phyloP scores from a whole-genome alignment of 2,888 invertebrate genomes.

The Emesis castigata region DNA sequence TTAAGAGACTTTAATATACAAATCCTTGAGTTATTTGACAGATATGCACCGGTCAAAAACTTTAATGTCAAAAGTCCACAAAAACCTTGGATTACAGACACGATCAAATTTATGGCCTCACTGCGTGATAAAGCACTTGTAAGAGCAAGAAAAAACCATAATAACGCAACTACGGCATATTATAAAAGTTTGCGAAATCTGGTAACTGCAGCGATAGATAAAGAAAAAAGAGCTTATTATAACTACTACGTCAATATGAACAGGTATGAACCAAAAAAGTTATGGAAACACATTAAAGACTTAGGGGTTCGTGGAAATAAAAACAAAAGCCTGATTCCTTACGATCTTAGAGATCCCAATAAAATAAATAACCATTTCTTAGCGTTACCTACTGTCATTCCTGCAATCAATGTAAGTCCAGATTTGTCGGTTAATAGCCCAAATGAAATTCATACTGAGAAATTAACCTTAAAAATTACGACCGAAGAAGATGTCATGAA shows the following conservation, averaged over 20 bases:
- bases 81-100: slow-evolving; percentile 38
- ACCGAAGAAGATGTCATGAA: slow-evolving; percentile 17
- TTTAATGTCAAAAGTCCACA: slow-evolving; percentile 11
- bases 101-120: slow-evolving; percentile 20
- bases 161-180: neutral
- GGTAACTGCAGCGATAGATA: neutral
- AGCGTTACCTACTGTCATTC: no score
- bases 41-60: slow-evolving; percentile 11
- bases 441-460: no score
- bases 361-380: slow-evolving; percentile 38
- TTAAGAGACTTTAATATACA: neutral
- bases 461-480: no score
- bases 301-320: neutral
- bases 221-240: neutral
- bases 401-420: no score
- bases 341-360: slow-evolving; percentile 24
- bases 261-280: neutral
- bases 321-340: neutral
- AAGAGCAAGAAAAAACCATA: neutral
- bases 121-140: slow-evolving; percentile 22
- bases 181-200: slow-evolving; percentile 7
- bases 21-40: slow-evolving; percentile 7
- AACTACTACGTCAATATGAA: slow-evolving; percentile 8
- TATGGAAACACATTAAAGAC: neutral
- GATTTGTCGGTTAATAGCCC: no score